Conservation (phyloP, 1,140 invertebrate species). For the Sogatella furcifera region DNA sequence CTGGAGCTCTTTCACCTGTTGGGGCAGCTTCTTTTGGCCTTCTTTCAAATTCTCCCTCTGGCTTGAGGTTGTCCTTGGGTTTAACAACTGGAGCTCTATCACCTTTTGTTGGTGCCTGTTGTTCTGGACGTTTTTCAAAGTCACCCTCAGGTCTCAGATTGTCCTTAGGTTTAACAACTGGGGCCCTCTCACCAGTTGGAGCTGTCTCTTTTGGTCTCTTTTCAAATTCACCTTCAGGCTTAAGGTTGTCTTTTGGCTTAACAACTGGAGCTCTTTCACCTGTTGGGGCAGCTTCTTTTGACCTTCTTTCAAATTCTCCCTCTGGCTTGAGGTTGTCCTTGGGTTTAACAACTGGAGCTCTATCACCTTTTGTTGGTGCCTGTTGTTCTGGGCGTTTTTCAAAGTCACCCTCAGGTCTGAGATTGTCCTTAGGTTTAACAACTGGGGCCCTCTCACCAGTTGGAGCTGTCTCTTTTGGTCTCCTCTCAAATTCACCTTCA, state of each 20-base stretch:
- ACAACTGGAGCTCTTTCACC: conserved; percentile 28
- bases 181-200: conserved; percentile 24
- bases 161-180: conserved; percentile 31
- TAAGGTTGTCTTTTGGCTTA: conserved; percentile 35
- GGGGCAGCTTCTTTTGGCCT: conserved; percentile 38
- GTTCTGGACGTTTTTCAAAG: conserved; percentile 32
- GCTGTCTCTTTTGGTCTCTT: conserved; percentile 28
- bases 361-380: conserved; percentile 40
- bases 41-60: conserved; percentile 42
- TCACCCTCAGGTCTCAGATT: conserved; percentile 33
- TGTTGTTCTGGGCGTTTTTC: conserved; percentile 32
- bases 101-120: conserved; percentile 5
- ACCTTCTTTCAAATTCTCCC: conserved; percentile 42
- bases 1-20: conserved; percentile 34
- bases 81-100: conserved; percentile 31
- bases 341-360: conserved; percentile 25
- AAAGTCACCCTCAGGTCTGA: conserved; percentile 53
- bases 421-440: conserved; percentile 33
- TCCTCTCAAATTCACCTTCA: conserved; percentile 40
- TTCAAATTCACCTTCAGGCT: conserved; percentile 35
- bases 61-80: conserved; percentile 39
- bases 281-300: conserved; percentile 23
- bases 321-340: conserved; percentile 43
- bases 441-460: conserved; percentile 33
- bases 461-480: conserved; percentile 10